These are phyloP conservation scores for Phaenicophaeus curvirostris DNA, from an alignment of 2,797 vertebrate species.

Conservation along the genomic window DNA sequence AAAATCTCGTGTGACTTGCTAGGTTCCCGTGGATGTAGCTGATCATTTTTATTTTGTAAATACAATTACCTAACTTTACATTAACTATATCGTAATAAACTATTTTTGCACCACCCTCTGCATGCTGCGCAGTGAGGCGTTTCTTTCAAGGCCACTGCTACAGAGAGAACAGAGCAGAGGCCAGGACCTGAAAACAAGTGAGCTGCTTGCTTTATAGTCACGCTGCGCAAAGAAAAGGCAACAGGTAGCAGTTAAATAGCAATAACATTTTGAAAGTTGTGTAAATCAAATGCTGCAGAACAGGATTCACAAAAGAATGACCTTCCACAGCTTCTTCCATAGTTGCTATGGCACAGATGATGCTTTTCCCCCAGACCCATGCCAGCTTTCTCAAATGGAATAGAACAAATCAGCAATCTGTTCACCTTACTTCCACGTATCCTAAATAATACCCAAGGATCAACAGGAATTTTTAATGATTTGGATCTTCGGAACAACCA, in stretches of 20 bases:
- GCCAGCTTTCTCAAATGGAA: not conserved
- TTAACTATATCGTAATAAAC: constrained; percentile 82
- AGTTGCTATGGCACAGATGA: not conserved
- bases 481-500: not conserved
- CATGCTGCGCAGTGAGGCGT: not conserved
- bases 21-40: constrained; percentile 76
- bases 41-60: constrained; percentile 81
- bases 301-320: not conserved
- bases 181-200: not conserved
- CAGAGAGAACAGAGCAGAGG: not conserved
- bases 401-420: not conserved
- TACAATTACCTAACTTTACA: constrained; percentile 79
- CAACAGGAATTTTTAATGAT: not conserved
- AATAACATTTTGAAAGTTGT: not conserved
- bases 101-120: constrained; percentile 83
- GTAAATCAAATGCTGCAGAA: not conserved
- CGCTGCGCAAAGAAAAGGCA: not conserved
- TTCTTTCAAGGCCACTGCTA: not conserved
- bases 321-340: not conserved
- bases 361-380: not conserved
- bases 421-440: not conserved
- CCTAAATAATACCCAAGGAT: not conserved
- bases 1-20: constrained; percentile 61
- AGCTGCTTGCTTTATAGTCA: not conserved
- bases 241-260: not conserved